Percentiles rank a stretch among this genome's conserved stretches.
Evolutionary conservation across 2,797 vertebrate genomes (phyloP).

Genomic region (Sebastiscus albofasciatus): DNA sequence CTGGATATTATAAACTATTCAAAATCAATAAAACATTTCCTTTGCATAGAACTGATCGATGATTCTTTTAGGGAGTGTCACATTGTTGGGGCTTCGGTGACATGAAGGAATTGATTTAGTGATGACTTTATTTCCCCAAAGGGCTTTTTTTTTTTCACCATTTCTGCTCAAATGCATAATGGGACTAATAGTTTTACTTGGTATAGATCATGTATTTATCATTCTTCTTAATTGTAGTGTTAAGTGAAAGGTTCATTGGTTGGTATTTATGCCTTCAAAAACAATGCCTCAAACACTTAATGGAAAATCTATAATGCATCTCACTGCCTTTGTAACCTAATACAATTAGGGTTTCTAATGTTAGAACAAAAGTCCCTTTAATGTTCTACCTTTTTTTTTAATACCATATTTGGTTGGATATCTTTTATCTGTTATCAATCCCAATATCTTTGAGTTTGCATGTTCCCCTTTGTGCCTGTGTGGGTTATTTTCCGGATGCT

Average conservation of each 20-base stretch:
- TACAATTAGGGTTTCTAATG: neutral
- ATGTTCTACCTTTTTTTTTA: neutral
- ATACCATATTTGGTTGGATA: neutral
- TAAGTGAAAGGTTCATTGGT: constrained; percentile 7
- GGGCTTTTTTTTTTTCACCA: neutral
- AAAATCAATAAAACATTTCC: constrained; percentile 55
- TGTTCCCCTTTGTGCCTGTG: neutral
- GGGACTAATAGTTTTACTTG: neutral
- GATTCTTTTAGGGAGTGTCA: constrained; percentile 2
- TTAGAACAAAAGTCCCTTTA: neutral
- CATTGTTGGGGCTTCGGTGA: constrained; percentile 21
- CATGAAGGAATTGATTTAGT: constrained; percentile 39
- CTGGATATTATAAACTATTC: constrained; percentile 24
- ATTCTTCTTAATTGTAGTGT: constrained; percentile 14
- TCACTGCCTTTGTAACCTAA: neutral
- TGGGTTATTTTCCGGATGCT: neutral
- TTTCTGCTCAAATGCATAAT: neutral
- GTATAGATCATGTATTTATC: neutral
- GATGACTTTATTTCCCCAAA: constrained; percentile 29
- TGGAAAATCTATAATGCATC: neutral
- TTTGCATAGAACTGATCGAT: constrained; percentile 22
- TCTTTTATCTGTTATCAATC: no score
- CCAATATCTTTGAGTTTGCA: neutral
- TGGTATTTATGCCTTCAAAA: neutral
- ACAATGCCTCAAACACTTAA: neutral